Evolutionary conservation across 2,888 invertebrate species (phyloP).

Genomic region (Pristionchus entomophagus): DNA sequence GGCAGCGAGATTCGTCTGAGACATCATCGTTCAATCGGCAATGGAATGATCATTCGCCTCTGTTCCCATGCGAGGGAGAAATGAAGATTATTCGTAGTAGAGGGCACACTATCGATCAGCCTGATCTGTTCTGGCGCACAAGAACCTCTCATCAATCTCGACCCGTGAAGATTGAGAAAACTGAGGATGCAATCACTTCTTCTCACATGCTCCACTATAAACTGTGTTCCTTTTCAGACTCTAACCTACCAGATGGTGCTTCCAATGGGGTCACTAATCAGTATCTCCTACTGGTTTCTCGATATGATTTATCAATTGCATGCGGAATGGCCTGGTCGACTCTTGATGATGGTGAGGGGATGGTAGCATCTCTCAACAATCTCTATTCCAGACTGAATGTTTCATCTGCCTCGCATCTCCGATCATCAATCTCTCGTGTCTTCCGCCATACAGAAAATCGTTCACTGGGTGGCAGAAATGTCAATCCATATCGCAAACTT

Average conservation of each 20-base stretch:
- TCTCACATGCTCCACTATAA: no score
- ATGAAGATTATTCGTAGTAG: not conserved
- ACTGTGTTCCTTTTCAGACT: no score
- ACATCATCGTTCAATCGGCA: not conserved
- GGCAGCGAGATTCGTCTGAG: not conserved
- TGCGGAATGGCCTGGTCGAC: not conserved
- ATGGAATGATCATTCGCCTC: not conserved
- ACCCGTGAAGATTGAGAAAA: no score
- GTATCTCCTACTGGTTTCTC: not conserved
- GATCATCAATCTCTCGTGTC: not conserved
- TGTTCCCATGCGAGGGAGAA: not conserved
- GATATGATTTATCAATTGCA: not conserved
- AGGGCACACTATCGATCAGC: not conserved
- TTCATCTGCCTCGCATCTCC: not conserved
- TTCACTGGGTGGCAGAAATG: not conserved
- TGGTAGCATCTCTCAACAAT: not conserved
- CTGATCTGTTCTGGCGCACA: not conserved
- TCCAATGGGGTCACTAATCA: not conserved
- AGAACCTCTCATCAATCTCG: not conserved
- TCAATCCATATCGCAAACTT: not conserved
- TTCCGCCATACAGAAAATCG: not conserved
- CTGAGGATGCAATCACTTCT: no score
- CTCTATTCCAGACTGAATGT: not conserved
- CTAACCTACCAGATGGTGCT: constrained; percentile 14
- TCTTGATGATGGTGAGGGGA: not conserved